A percentile compares a stretch with the other conserved stretches of the same genome.
phyloP scores from a whole-genome alignment of 2,797 vertebrate species.

The Rhynchonycteris naso region DNA sequence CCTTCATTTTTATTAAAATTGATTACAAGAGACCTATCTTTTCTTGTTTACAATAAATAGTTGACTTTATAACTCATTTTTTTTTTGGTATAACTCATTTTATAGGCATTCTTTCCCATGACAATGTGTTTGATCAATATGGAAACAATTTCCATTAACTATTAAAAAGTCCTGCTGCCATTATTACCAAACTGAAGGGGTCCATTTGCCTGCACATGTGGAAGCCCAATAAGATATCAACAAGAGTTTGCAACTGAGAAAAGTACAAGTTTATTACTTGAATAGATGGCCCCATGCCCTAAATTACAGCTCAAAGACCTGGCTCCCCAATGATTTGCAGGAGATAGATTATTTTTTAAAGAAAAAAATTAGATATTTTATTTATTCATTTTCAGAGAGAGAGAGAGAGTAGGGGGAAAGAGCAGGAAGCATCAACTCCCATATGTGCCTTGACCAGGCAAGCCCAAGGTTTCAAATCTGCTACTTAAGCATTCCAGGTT shows the following conservation, averaged over 20 bases:
- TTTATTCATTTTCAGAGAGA: too few species aligned
- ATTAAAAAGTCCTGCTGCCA: not conserved
- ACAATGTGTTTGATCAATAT: slow-evolving; percentile 1
- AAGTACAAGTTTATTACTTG: not conserved
- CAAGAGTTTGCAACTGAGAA: not conserved
- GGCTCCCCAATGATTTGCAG: not conserved
- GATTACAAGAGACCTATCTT: not conserved
- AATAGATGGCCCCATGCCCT: not conserved
- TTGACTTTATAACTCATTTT: slow-evolving; percentile 15
- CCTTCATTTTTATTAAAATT: slow-evolving; percentile 69
- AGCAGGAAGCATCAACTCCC: too few species aligned
- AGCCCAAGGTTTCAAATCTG: too few species aligned
- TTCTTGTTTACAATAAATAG: not conserved
- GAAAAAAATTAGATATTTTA: too few species aligned
- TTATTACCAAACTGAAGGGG: not conserved
- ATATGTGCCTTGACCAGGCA: too few species aligned
- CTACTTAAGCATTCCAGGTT: too few species aligned
- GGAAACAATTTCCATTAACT: slow-evolving; percentile 17
- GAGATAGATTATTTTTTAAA: not conserved
- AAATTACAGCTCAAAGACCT: not conserved
- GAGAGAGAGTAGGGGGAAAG: too few species aligned
- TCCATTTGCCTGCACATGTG: not conserved
- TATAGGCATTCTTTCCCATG: not conserved
- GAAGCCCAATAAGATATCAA: not conserved
- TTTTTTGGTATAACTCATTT: not conserved